Percentiles rank a stretch among this genome's conserved stretches.
Conservation (phyloP, 1,140 invertebrate species). For the Potamilus streckersoni region DNA sequence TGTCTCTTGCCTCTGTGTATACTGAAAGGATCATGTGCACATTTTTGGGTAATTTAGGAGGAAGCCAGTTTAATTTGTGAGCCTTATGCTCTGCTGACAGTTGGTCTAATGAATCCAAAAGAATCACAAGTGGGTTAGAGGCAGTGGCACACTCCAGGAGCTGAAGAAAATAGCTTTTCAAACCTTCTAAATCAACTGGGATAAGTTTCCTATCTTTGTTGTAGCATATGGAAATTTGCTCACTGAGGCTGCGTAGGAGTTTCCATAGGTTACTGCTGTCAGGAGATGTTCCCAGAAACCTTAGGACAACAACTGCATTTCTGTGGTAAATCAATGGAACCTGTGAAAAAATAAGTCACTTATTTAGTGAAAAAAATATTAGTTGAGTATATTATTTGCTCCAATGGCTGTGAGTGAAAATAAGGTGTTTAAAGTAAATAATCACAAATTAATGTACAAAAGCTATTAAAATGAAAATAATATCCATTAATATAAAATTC, state of each 20-base stretch:
- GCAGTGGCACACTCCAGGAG: slow-evolving; percentile 27
- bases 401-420: too few relatives aligned
- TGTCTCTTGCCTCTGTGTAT: slow-evolving; percentile 36
- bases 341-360: slow-evolving; percentile 7
- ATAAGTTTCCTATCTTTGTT: slow-evolving; percentile 19
- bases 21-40: slow-evolving; percentile 51
- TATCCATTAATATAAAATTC: too few relatives aligned
- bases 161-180: slow-evolving; percentile 31
- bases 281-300: slow-evolving; percentile 55
- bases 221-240: slow-evolving; percentile 39
- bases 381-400: too few relatives aligned
- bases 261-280: slow-evolving; percentile 42
- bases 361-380: too few relatives aligned
- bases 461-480: too few relatives aligned
- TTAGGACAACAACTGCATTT: slow-evolving; percentile 39
- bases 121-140: slow-evolving; percentile 46
- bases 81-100: slow-evolving; percentile 43
- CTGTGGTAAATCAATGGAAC: slow-evolving; percentile 25
- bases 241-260: slow-evolving; percentile 42
- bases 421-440: too few relatives aligned
- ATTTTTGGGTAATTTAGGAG: slow-evolving; percentile 40
- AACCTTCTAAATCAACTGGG: slow-evolving; percentile 35
- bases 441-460: too few relatives aligned
- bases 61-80: slow-evolving; percentile 54
- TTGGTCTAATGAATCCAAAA: slow-evolving; percentile 58